phyloP scores from a whole-genome alignment of 2,888 invertebrate species.

The Agriopis aurantiaria region DNA sequence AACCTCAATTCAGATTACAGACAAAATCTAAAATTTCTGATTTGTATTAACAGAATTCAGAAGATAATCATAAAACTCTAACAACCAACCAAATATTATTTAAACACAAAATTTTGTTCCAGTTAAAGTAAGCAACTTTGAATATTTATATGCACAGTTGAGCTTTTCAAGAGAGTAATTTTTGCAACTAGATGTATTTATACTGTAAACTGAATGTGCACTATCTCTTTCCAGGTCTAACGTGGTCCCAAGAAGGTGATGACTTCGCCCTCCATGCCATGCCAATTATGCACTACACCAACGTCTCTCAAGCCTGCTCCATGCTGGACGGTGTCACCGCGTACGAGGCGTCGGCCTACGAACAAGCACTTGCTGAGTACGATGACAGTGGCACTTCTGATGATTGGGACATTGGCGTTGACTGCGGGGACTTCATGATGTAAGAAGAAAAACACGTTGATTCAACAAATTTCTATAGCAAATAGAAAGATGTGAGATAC shows the following conservation, averaged over 20 bases:
- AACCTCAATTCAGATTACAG: too few species aligned
- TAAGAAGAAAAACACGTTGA: constrained; percentile 61
- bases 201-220: not conserved
- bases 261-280: constrained; percentile 89
- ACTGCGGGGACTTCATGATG: constrained; percentile 91
- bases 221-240: constrained; percentile 78
- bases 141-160: not conserved
- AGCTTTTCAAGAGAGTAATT: not conserved
- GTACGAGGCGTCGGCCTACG: constrained; percentile 87
- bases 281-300: constrained; percentile 88
- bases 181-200: not conserved
- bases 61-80: too few species aligned
- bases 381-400: constrained; percentile 85
- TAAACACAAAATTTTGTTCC: too few species aligned
- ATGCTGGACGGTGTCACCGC: constrained; percentile 86
- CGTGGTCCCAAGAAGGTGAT: constrained; percentile 89
- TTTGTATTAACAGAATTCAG: too few species aligned
- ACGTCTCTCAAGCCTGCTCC: constrained; percentile 86
- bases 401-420: constrained; percentile 90
- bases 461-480: not conserved
- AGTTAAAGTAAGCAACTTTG: too few species aligned
- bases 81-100: too few species aligned
- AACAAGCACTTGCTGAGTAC: constrained; percentile 87
- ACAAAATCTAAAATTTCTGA: too few species aligned
- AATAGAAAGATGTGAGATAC: not conserved